Evolutionary conservation across 2,113 vertebrate species (phyloP).

Genomic region (Pomatorhinus ruficollis): DNA sequence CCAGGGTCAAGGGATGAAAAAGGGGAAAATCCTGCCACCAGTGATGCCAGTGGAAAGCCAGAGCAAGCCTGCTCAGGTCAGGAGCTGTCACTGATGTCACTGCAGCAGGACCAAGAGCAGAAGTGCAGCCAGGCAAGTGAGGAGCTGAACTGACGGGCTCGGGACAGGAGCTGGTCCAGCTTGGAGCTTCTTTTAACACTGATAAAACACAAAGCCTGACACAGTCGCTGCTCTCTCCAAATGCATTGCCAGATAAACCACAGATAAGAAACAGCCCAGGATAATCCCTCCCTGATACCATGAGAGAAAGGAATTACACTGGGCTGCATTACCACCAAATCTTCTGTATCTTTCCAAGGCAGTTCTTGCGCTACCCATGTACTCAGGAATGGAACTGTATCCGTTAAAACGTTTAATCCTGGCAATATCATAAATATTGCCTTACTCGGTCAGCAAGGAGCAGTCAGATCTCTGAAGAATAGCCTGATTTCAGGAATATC

Average conservation of each 20-base stretch:
- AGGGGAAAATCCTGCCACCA: neutral
- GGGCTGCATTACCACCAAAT: neutral
- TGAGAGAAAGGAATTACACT: neutral
- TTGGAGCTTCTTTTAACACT: neutral
- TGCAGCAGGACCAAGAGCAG: neutral
- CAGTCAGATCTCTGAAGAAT: neutral
- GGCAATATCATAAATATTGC: neutral
- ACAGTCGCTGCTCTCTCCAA: neutral
- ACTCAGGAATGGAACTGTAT: neutral
- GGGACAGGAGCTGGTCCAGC: neutral
- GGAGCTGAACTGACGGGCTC: neutral
- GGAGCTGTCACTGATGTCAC: neutral
- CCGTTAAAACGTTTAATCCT: neutral
- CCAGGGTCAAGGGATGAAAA: neutral
- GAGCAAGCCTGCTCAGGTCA: neutral
- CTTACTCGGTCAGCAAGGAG: neutral
- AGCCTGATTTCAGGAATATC: neutral
- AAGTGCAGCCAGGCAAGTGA: neutral
- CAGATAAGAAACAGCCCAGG: constrained; percentile 31
- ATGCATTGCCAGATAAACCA: constrained; percentile 35
- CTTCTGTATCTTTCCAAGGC: neutral
- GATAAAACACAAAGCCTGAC: constrained; percentile 27
- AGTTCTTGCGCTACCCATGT: neutral
- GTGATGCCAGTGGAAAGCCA: neutral
- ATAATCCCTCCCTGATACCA: constrained; percentile 20